Percentiles rank a stretch among this genome's conserved stretches.
These are phyloP conservation scores for Corythoichthys haematopterus DNA, from an alignment of 2,113 vertebrate genomes.

Conservation along the genomic window DNA sequence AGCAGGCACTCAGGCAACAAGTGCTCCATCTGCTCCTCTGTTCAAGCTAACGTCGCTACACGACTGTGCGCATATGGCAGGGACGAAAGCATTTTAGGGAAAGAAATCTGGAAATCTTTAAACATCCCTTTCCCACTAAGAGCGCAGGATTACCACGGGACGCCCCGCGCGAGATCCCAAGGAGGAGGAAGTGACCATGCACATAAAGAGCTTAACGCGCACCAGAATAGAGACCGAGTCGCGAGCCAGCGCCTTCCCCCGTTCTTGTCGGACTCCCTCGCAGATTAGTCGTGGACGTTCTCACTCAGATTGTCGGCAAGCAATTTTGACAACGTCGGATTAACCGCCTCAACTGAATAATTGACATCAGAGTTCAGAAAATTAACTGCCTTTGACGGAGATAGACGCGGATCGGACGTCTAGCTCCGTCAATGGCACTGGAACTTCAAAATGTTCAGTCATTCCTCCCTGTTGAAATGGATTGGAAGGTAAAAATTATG, in stretches of 20 bases:
- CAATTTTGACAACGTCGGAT: background rate
- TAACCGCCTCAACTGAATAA: too few species aligned
- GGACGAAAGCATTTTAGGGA: background rate
- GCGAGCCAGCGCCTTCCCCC: constrained; percentile 26
- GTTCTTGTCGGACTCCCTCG: constrained; percentile 11
- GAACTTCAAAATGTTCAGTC: too few species aligned
- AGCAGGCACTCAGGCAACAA: constrained; percentile 18
- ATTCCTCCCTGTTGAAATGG: too few species aligned
- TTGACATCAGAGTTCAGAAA: too few species aligned
- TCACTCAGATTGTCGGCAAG: constrained; percentile 27
- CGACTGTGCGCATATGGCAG: background rate
- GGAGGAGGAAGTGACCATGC: constrained; percentile 20
- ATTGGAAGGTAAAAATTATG: constrained; percentile 15
- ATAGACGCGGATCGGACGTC: too few species aligned
- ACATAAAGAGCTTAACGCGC: constrained; percentile 57
- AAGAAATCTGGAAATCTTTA: too few species aligned
- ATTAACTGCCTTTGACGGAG: too few species aligned
- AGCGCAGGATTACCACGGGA: constrained; percentile 48
- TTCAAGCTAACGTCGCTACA: too few species aligned
- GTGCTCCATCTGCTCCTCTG: constrained; percentile 16
- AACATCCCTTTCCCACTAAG: background rate
- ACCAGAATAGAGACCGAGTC: constrained; percentile 46
- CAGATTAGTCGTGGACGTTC: constrained; percentile 44
- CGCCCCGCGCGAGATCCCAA: constrained; percentile 27
- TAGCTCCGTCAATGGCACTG: too few species aligned